These are phyloP conservation scores for Arctocebus calabarensis DNA, from an alignment of 2,797 vertebrate genomes.

Conservation along the genomic window DNA sequence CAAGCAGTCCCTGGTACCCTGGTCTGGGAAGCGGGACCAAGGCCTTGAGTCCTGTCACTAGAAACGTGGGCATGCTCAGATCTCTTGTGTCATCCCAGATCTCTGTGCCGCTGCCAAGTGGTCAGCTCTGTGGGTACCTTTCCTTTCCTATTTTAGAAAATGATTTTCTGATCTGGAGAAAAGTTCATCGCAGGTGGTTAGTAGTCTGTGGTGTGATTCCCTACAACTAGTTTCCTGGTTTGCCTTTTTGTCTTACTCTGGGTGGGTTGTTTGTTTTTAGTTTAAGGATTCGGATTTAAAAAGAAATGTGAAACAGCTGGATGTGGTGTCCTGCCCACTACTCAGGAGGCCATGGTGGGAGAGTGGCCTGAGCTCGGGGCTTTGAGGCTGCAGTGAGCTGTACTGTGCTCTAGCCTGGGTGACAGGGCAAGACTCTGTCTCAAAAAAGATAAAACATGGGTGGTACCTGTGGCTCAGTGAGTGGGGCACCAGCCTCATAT, in stretches of 20 bases:
- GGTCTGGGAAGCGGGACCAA: background rate
- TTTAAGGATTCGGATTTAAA: background rate
- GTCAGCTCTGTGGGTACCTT: too few species aligned
- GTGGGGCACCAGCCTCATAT: too few species aligned
- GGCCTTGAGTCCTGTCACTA: background rate
- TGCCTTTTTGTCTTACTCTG: background rate
- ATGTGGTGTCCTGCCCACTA: background rate
- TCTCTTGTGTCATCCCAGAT: background rate
- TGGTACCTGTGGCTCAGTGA: too few species aligned
- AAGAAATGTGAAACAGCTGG: background rate
- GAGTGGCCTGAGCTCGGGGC: background rate
- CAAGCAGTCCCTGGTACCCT: background rate
- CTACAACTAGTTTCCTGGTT: background rate
- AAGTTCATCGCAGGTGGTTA: too few species aligned
- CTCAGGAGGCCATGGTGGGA: background rate
- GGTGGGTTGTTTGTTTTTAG: background rate
- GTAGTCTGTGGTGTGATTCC: too few species aligned
- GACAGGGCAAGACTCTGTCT: background rate
- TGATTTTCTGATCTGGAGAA: background rate
- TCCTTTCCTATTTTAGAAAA: background rate
- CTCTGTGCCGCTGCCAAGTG: background rate
- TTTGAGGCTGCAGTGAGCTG: background rate
- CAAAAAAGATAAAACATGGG: background rate
- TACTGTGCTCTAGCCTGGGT: background rate
- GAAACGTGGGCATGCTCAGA: fast-evolving